A percentile compares a stretch with the other conserved stretches of the same genome.
These are phyloP conservation scores for Eupithecia insigniata DNA, from an alignment of 2,888 invertebrate genomes.

Conservation along the genomic window DNA sequence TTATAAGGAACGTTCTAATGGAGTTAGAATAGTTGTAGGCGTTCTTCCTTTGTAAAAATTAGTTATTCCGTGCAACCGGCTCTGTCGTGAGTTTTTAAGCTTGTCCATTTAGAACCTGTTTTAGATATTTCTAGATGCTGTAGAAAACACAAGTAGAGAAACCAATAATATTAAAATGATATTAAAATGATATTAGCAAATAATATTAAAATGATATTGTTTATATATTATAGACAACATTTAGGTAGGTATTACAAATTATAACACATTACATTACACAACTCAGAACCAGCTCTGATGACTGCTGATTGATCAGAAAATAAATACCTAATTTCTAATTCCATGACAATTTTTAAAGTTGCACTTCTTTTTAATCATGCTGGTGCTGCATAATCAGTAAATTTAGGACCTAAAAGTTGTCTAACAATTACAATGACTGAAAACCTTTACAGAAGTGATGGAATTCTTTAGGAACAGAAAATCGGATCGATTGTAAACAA, in stretches of 20 bases:
- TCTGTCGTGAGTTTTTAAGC: not conserved
- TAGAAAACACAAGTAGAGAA: constrained; percentile 1
- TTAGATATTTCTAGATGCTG: not conserved
- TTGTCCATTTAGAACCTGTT: not conserved
- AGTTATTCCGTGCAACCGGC: not conserved
- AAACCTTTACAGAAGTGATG: not conserved
- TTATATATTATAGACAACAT: not conserved
- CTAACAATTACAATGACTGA: not conserved
- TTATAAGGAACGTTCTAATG: constrained; percentile 27
- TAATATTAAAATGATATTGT: constrained; percentile 1
- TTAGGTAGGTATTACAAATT: not conserved
- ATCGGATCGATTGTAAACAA: not conserved
- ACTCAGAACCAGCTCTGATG: not conserved
- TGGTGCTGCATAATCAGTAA: not conserved
- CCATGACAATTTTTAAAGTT: not conserved
- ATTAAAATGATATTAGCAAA: not conserved
- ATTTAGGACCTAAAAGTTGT: not conserved
- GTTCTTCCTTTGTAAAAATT: constrained; percentile 1
- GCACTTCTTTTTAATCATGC: not conserved
- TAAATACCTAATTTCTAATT: not conserved
- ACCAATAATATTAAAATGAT: not conserved
- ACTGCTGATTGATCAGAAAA: not conserved
- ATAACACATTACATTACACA: not conserved
- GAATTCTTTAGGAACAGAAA: not conserved
- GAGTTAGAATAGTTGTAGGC: constrained; percentile 16